Base-by-base conservation (phyloP, 2,797 vertebrate species). In the Nothura maculosa region DNA sequence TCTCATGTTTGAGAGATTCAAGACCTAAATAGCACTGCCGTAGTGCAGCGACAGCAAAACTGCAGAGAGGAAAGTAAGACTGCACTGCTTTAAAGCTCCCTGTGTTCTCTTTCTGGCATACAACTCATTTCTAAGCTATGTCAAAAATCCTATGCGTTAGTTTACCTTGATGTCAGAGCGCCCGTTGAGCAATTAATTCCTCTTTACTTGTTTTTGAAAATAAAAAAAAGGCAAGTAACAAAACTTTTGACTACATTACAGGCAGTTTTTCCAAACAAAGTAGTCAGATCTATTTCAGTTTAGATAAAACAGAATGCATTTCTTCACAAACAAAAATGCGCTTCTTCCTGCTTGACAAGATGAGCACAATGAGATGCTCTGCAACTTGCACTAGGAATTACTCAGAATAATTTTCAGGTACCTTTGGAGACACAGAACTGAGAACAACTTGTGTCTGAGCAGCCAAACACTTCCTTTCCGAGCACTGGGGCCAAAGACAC, bases 111-210 rank as follows among this genome's bases (percentile, higher is more conserved):
- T 2, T 0, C 47, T 88, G 92, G 83, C 81, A 91, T 27, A 25
- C 67, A 84, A 77, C 74, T 81, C 43, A 12, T 67, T 90, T 79
- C 77, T 57, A 84, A 69, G 67, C 57, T 88, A 67, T 50, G 40
- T 80, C 57, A 88, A 67, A 36, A 36, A 87, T 83, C 87, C 69
- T 87, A 19, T 58, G 80, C 67, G 67, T 64, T 91, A 67, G 60
- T 77, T 92, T 93, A 84, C 38, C 90, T 74, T 77, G 43, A 88
- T 91, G 42, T 79, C 85, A 84, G 72, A 86, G 67, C 55, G 86
- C 52, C 67, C 86, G 61, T 68, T 80, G 64, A 91, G 57, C 81
- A 94, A 92, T 93, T 95, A 96, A 74, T 90, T 89, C 12, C 91
- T 84, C 64, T 88, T 90, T 73, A 87, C 48, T 94, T 77, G 28